Conservation (phyloP, 1,140 invertebrate genomes). For the Diorhabda sublineata region DNA sequence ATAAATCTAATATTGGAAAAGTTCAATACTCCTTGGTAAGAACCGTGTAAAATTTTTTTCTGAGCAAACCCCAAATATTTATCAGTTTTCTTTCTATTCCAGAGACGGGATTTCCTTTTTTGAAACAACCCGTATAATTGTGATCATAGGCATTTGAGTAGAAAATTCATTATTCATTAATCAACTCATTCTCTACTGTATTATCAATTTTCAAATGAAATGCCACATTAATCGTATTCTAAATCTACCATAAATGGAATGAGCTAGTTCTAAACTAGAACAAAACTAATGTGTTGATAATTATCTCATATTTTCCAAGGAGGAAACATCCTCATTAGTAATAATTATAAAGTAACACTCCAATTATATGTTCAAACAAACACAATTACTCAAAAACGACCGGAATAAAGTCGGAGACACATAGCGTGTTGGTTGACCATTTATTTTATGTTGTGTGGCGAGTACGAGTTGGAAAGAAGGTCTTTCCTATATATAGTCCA, state of each 20-base stretch:
- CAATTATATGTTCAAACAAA: constrained; percentile 9
- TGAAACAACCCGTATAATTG: no score
- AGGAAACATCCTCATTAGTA: constrained; percentile 13
- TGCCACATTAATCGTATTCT: no score
- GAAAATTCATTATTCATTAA: no score
- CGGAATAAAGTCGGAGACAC: constrained; percentile 8
- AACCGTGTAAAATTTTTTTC: no score
- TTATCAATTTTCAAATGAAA: no score
- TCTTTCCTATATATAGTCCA: not conserved
- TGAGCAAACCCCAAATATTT: no score
- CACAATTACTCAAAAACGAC: constrained; percentile 11
- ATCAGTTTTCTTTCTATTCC: no score
- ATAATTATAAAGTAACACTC: constrained; percentile 12
- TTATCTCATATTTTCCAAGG: not conserved
- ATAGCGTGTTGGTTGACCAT: constrained; percentile 6
- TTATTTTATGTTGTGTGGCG: not conserved
- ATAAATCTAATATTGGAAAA: no score
- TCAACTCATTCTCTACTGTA: no score
- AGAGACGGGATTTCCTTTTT: no score
- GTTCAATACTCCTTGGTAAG: no score
- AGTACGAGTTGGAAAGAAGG: not conserved
- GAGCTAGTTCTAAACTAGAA: not conserved
- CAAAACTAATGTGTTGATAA: constrained; percentile 4
- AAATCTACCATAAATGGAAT: not conserved
- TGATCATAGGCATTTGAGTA: no score